Evolutionary conservation across 35 echinoderm and acorn worm genomes (phyloP).

Genomic region (Acanthaster planci): DNA sequence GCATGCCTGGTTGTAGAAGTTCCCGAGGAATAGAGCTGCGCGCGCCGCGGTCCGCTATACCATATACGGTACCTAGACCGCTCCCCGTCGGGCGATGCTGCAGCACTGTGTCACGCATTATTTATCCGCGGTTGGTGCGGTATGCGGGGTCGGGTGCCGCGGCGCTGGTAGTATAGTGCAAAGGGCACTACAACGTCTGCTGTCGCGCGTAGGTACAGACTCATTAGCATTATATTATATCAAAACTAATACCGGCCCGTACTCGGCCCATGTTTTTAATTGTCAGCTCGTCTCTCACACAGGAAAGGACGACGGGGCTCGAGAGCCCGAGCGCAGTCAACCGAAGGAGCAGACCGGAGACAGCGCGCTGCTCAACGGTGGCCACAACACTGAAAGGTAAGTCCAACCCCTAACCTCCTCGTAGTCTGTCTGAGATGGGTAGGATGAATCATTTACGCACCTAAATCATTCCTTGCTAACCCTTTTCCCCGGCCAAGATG

Average conservation of each 20-base stretch:
- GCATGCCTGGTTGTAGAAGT: neutral
- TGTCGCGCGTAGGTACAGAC: too few species aligned
- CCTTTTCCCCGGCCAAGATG: too few species aligned
- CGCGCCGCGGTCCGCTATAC: neutral
- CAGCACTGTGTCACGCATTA: neutral
- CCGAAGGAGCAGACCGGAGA: neutral
- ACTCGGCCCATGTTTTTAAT: too few species aligned
- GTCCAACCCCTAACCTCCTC: neutral
- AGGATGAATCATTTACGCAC: too few species aligned
- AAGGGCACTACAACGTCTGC: too few species aligned
- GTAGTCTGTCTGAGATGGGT: neutral
- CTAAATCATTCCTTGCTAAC: too few species aligned
- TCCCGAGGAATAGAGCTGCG: neutral
- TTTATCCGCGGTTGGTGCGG: too few species aligned
- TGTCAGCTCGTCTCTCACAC: too few species aligned
- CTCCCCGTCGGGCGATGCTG: neutral
- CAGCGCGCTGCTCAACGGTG: slow-evolving; percentile 2
- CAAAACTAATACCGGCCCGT: too few species aligned
- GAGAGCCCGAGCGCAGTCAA: neutral
- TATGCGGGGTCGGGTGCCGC: too few species aligned
- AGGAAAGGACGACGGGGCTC: neutral
- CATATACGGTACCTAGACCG: slow-evolving; percentile 17
- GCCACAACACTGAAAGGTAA: slow-evolving; percentile 4
- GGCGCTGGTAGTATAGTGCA: too few species aligned
- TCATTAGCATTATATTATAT: too few species aligned